Evolutionary conservation across 2,888 invertebrate genomes (phyloP), one percentile per base, ranked within the genome.

Genomic region (Melinopterus prodromus): DNA sequence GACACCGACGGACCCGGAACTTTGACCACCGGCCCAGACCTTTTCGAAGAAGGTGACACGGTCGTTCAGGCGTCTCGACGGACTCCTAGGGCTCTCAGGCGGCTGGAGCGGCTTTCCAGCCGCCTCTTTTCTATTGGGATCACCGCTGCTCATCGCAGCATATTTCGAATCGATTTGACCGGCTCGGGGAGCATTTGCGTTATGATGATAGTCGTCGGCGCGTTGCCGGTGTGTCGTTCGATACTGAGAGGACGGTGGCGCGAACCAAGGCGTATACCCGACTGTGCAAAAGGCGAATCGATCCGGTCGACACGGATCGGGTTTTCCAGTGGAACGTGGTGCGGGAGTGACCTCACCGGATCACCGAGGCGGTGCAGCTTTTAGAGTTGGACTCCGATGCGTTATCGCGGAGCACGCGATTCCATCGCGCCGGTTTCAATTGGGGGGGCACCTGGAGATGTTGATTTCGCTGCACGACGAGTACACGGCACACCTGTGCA

Each of bases 1-100:
- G 85, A 86, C 35, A 85, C 85, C n/a, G 14, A 69, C 36, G n/a
- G 53, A 12, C 69, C 76, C 35, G 71, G 78, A 76, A 78, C 71
- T 78, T 69, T 78, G 81, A 12, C 77, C 35, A 87, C 93, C 93
- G 81, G 92, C 91, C 94, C 95, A 95, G 83, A 95, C 92, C 90
- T 94, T 94, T 89, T 96, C 96, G 89, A 95, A 96, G 88, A 95
- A 95, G 84, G 92, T 93, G 84, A 96, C 95, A 85, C 95, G 93
- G 86, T 95, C 94, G 82, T 93, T 92, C 81, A 96, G 91, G 84
- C 93, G 90, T 80, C 90, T 89, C 87, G 89, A 89, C 87, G 82
- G 84, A 78, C 82, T 83, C 15, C 85, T 84, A 78, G 84, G 86
- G 79, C 35, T 74, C 5, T 74, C 74, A 9, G 87, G 85, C 83